A percentile compares a stretch with the other conserved stretches of the same genome.
Evolutionary conservation across 2,797 vertebrate genomes (phyloP).

Genomic region (Lepilemur ruficaudatus): DNA sequence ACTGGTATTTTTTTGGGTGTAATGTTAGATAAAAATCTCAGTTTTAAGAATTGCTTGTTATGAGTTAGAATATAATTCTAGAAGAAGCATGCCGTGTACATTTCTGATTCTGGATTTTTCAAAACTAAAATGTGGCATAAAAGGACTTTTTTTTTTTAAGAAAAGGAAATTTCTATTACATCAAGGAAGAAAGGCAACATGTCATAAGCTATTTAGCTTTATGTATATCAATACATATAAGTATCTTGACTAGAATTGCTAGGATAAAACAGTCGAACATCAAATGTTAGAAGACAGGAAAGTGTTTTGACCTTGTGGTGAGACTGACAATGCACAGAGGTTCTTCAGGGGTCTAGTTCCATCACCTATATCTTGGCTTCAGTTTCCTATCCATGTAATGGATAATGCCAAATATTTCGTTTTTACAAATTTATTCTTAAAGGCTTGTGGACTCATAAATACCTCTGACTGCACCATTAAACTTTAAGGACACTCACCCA

Average conservation of each 20-base stretch:
- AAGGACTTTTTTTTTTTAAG: neutral
- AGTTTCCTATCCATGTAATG: neutral
- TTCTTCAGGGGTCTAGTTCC: neutral
- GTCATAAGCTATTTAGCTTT: neutral
- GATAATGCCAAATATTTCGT: neutral
- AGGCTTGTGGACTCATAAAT: neutral
- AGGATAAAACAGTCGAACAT: neutral
- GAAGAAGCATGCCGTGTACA: neutral
- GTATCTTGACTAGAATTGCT: neutral
- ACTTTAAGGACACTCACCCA: neutral
- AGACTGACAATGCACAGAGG: neutral
- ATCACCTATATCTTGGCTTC: neutral
- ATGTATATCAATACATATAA: neutral
- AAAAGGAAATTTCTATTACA: neutral
- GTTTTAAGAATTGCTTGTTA: slow-evolving; percentile 7
- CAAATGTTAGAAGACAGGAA: neutral
- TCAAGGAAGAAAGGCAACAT: neutral
- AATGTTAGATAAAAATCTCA: neutral
- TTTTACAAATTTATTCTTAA: neutral
- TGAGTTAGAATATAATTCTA: slow-evolving; percentile 34
- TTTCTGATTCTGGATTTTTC: slow-evolving; percentile 23
- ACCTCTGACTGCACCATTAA: neutral
- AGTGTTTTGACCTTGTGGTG: neutral
- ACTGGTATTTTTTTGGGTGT: neutral
- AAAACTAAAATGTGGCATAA: neutral